These are phyloP conservation scores for Rhopalosiphum padi DNA, from an alignment of 1,140 invertebrate species.

Conservation along the genomic window DNA sequence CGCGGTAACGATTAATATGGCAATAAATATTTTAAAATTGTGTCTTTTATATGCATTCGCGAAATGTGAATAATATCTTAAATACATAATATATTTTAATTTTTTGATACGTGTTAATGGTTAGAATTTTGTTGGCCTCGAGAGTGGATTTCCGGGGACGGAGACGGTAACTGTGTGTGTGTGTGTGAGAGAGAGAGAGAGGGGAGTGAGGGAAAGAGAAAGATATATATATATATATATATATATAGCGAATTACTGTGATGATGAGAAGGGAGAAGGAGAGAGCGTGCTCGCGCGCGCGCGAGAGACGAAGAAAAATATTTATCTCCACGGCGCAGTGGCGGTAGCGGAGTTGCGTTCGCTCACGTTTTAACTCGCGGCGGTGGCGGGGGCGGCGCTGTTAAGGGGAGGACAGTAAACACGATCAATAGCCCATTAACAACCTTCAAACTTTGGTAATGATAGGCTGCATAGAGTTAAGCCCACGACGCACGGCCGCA, in stretches of 20 bases:
- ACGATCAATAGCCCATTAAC: conserved; percentile 54
- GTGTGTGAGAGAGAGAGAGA: too few species aligned
- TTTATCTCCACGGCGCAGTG: conserved; percentile 17
- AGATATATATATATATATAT: too few species aligned
- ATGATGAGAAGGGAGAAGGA: background rate
- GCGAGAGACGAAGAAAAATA: conserved; percentile 25
- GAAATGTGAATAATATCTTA: background rate
- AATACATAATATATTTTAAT: background rate
- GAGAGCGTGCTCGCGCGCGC: background rate
- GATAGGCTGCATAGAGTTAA: conserved; percentile 42
- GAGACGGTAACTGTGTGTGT: background rate
- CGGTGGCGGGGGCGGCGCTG: background rate
- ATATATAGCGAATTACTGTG: background rate
- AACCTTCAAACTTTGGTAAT: conserved; percentile 50
- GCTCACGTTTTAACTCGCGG: background rate
- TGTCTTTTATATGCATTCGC: too few species aligned
- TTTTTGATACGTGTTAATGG: background rate
- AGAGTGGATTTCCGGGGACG: background rate
- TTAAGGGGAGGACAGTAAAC: background rate
- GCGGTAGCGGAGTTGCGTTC: background rate
- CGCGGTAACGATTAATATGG: background rate
- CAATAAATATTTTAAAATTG: too few species aligned
- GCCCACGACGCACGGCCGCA: background rate
- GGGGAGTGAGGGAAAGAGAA: too few species aligned
- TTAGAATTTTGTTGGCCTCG: background rate